Evolutionary conservation across 1,140 invertebrate species (phyloP).

Genomic region (Zeugodacus cucurbitae): DNA sequence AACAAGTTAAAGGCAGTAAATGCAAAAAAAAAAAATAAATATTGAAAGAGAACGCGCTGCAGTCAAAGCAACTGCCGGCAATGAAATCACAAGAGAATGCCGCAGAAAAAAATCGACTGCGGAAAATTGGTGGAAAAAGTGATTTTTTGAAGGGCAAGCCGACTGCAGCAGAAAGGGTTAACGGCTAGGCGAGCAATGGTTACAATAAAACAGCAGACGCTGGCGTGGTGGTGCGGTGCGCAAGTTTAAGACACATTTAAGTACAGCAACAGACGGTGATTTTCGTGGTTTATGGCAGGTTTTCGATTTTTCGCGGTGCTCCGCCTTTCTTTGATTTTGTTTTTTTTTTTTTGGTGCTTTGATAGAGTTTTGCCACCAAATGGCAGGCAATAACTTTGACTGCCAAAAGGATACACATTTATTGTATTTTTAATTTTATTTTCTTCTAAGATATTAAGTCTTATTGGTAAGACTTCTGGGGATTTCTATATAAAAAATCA

Average conservation of each 20-base stretch:
- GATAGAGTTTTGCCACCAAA: not conserved
- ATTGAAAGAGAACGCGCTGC: not conserved
- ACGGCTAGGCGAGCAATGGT: not conserved
- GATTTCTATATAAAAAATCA: not conserved
- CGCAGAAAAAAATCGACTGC: not conserved
- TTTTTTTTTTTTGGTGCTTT: not conserved
- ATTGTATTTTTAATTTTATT: not conserved
- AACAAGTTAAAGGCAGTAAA: conserved; percentile 1
- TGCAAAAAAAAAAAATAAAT: not conserved
- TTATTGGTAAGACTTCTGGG: not conserved
- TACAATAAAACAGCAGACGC: not conserved
- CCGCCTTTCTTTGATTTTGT: not conserved
- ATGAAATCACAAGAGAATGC: not conserved
- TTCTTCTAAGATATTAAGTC: not conserved
- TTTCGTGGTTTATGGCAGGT: not conserved
- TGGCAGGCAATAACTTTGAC: not conserved
- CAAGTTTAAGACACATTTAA: conserved; percentile 5
- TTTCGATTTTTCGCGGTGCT: not conserved
- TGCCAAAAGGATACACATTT: conserved; percentile 15
- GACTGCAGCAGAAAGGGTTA: not conserved
- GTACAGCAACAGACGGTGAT: conserved; percentile 2
- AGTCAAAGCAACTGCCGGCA: conserved; percentile 1
- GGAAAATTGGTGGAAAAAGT: conserved; percentile 10
- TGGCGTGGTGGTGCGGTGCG: not conserved
- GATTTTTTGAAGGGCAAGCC: not conserved